Base-by-base conservation (phyloP, 2,797 vertebrate genomes). In the Brachymystax lenok region DNA sequence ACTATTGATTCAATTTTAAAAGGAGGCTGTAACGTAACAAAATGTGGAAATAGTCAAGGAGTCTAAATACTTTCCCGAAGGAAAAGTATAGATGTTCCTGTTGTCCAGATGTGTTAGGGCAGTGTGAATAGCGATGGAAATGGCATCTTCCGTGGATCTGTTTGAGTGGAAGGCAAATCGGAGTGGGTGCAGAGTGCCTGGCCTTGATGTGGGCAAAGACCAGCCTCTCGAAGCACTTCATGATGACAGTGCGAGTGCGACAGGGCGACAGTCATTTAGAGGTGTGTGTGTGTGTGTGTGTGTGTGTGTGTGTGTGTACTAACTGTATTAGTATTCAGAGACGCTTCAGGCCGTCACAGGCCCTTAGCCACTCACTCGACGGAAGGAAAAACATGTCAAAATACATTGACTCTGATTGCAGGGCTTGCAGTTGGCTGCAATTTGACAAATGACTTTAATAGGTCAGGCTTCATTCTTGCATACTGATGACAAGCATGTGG, bases 361-460 rank as follows among this genome's bases (percentile, higher is more conserved):
- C 88, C 90, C 83, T 92, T 92, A 94, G 83, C 88, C 77, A 54
- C 87, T 90, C 82, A 81, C 82, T 71, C 78, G 87, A 91, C 90
- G 88, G 91, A 90, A 90, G 87, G 83, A 87, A 92, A 94, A 93
- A 93, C 92, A 93, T 91, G 94, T 94, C 94, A 94, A 92, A 94
- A 94, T 88, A 91, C 86, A 94, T 87, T 86, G 83, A 92, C 89
- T 73, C 85, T 88, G 91, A 94, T 91, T 88, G 90, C 86, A 82
- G 76, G 77, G 87, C 73, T 79, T 84, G 81, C 84, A 89, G 87
- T 90, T 89, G 89, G 86, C 87, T 90, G 90, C 90, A 93, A 93
- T 94, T 91, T 92, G 91, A 94, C 91, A 94, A 93, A 95, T 89
- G 84, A 90, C 91, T 93, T 92, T 93, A 93, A 94, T 95, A 89